Evolutionary conservation across 2,797 vertebrate genomes (phyloP), one percentile per base, ranked within the genome.

Genomic region (Spinus olivaceus): DNA sequence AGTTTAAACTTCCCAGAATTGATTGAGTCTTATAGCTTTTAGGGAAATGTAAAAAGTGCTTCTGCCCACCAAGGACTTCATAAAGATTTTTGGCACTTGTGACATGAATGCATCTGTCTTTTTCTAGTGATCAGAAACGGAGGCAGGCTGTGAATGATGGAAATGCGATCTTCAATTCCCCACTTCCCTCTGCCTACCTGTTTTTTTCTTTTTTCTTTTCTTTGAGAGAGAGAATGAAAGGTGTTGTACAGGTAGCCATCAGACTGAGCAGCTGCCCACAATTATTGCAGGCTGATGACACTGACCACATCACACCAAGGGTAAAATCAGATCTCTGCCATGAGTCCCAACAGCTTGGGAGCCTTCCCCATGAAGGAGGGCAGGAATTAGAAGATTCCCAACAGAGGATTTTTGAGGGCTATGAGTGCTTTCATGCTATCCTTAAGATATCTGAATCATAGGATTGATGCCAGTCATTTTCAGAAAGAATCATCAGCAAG

Each of bases 71-170:
- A 61, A 91, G 65, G 59, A 65, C 66, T 78, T 44, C n/a, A 30
- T 66, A 46, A 90, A 88, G 60, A 46, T 61, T 65, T 95, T 72
- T 91, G 70, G 25, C 32, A n/a, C 39, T 72, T 54, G 30, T 80
- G 44, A 54, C 25, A 44, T 64, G 46, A 86, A 80, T 77, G 23
- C 30, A 42, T 93, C 35, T 84, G 30, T 35, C 63, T 83, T 69
- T 46, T 63, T 15, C 30, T 32, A 71, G 30, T 70, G 64, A 72
- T 72, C 32, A 53, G 90, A 73, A 70, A 8, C 20, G 30, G 33
- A 64, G 20, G 21, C 11, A 10, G 50, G 14, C 56, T 4, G 4
- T 56, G 67, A 64, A 37, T 70, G 64, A 46, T 84, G 71, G 49
- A 80, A 80, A 42, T 47, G 32, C 4, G 22, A 66, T 81, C 25